phyloP scores from a whole-genome alignment of 1,140 invertebrate species.

The Pantala flavescens region DNA sequence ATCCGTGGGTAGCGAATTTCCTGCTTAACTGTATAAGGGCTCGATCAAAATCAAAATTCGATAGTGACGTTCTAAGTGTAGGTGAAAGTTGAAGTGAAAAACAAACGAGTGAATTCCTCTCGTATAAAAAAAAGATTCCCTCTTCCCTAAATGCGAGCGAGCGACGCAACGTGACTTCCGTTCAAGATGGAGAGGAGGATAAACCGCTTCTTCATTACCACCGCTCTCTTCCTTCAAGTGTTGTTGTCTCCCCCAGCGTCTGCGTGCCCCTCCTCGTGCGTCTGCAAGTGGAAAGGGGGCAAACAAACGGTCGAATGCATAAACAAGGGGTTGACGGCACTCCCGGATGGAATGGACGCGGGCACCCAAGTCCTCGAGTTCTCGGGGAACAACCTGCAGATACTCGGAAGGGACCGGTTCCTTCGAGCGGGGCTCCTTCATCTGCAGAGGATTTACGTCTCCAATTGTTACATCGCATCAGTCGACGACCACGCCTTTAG shows the following conservation, averaged over 20 bases:
- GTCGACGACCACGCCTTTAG: constrained; percentile 69
- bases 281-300: constrained; percentile 84
- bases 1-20: too few species aligned
- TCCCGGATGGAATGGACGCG: constrained; percentile 73
- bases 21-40: too few species aligned
- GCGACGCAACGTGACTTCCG: too few species aligned
- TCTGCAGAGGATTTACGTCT: constrained; percentile 73
- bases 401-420: constrained; percentile 63
- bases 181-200: too few species aligned
- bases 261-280: constrained; percentile 62
- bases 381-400: constrained; percentile 66
- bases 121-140: too few species aligned
- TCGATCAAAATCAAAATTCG: too few species aligned
- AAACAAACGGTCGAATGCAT: constrained; percentile 82
- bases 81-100: too few species aligned
- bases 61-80: too few species aligned
- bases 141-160: too few species aligned
- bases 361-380: constrained; percentile 82
- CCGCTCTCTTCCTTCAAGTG: background rate
- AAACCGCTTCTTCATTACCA: background rate
- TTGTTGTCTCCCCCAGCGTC: background rate
- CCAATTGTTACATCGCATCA: constrained; percentile 59
- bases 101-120: too few species aligned
- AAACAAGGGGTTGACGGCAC: constrained; percentile 55
- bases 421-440: constrained; percentile 67